phyloP scores from a whole-genome alignment of 2,797 vertebrate genomes.

The Melanotaenia maccullochi region DNA sequence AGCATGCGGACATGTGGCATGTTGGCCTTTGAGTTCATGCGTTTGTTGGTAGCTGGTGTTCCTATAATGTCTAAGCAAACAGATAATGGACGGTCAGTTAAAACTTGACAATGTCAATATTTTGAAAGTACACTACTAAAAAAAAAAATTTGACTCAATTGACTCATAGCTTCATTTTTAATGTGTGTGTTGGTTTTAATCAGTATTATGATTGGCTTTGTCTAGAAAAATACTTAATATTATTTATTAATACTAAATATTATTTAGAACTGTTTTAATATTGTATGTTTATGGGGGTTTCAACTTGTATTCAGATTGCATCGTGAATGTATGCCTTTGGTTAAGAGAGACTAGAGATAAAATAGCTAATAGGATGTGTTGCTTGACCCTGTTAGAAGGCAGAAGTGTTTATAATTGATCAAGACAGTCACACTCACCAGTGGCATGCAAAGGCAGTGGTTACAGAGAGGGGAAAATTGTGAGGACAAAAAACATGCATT shows the following conservation, averaged over 20 bases:
- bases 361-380: neutral
- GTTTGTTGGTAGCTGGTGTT: constrained; percentile 16
- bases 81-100: neutral
- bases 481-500: neutral
- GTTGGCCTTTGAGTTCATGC: constrained; percentile 43
- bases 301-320: no score
- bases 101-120: neutral
- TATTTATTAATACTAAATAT: neutral
- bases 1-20: constrained; percentile 28
- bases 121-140: neutral
- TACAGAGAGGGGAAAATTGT: neutral
- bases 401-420: constrained; percentile 2
- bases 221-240: neutral
- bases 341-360: no score
- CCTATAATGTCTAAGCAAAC: neutral
- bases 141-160: no score
- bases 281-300: no score
- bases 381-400: neutral
- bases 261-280: no score
- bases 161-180: no score
- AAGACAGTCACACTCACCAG: neutral
- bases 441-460: neutral
- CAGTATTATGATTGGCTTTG: no score
- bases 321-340: neutral
- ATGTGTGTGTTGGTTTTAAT: no score